Base-by-base conservation (phyloP, 2,888 invertebrate species). In the Axea sp. region DNA sequence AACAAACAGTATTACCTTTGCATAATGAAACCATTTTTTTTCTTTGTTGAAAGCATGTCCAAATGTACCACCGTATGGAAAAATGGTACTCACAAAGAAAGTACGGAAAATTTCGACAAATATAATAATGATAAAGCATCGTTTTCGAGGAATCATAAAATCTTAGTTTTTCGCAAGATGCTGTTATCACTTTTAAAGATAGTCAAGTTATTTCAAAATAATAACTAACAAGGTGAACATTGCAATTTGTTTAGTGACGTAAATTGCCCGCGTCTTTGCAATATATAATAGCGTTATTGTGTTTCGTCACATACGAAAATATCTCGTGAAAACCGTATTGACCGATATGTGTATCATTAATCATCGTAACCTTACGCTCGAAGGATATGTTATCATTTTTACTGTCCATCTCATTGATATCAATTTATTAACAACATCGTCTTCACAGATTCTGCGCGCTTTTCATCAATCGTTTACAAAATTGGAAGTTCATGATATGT, bases 331-430 rank as follows among this genome's bases (percentile, higher is more conserved):
- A 43, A 43, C 26, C 8, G 7, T 14, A 43, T 30, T 30, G 9
- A 39, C 47, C 47, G 60, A 60, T 60, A 60, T 60, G 60, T 62
- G 11, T 43, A 64, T 43, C 43, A 28, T 64, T 53, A 51, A 64
- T 64, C 43, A 47, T 47, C 30, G 41, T 19, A 53, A 41, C 24
- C 26, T 43, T 53, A 64, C 62, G 43, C 41, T 57, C 57, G 33
- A 33, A 64, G 53, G 64, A 64, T 64, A 64, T 64, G 53, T 64
- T 53, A 64, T 64, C 53, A 33, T 43, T 37, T 64, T 64, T 31
- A 64, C 64, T 22, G 35, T 43, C 7, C 35, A 64, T 26, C 43
- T 64, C 43, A 64, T 64, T 28, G 47, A 57, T 47, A 60, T 60
- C 35, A 28, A 49, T 39, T 60, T 19, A 47, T 47, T 24, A 45